Base-by-base conservation (phyloP, 2,888 invertebrate genomes). In the Caenorhabditis angaria region DNA sequence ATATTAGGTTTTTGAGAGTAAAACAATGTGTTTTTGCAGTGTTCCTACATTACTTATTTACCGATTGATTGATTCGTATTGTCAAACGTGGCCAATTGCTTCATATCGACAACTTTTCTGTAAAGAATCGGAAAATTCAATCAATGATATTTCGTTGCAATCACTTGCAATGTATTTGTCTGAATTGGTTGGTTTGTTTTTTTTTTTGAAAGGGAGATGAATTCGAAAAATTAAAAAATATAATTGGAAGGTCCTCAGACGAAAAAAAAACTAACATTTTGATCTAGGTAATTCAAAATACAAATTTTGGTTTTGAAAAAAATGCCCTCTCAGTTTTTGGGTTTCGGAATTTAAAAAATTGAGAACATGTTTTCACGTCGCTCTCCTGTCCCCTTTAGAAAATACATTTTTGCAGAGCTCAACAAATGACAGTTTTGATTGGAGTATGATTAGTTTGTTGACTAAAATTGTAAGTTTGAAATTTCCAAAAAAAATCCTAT, bases 81-180 rank as follows among this genome's bases (percentile, higher is more conserved):
- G 66, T 50, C 61, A 29, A 28, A 56, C 28, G 50, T 58, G 48
- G 57, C 63, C 63, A 22, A 41, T 67, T 12, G 63, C 66, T 0
- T 67, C 66, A 4, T 64, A 57, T 29, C 51, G 56, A 25, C 63
- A 67, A n/a, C 35, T 71, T 35, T 73, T 73, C 53, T 41, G 50
- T 29, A 28, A 25, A 32, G 53, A 25, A 18, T 60, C 32, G 25
- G 41, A 22, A 2, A 18, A 25, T 28, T 59, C 59, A 5, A 29
- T 60, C 22, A 65, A 66, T 35, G 51, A 22, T 18, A 50, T 25
- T 0, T 51, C 63, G 0, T 64, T 66, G 25, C 20, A 55, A 10
- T 53, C 35, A 5, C 18, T 54, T 14, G 25, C 60, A 1, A 20
- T 57, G 18, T 71, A 67, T 56, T 64, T 71, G 56, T 35, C 64